These are phyloP conservation scores for Petrosia ficiformis DNA, from an alignment of 37 sponge, comb jelly and placozoan species.

Conservation along the genomic window DNA sequence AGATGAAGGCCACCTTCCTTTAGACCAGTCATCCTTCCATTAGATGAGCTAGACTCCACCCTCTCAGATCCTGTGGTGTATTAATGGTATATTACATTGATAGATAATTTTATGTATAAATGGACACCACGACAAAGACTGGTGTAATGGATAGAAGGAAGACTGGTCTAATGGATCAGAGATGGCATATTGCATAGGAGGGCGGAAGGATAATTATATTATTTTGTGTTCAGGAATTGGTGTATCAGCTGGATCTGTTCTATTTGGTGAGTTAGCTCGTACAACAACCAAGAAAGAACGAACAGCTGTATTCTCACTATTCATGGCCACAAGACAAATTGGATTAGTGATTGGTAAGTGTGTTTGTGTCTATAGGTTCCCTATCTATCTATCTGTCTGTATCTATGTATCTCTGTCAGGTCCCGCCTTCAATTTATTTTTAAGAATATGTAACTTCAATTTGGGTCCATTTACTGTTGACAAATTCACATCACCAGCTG, in stretches of 20 bases:
- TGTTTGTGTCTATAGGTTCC: too few relatives aligned
- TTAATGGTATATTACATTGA: too few relatives aligned
- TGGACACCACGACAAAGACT: too few relatives aligned
- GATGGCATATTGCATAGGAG: neutral
- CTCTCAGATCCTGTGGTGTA: too few relatives aligned
- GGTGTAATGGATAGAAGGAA: too few relatives aligned
- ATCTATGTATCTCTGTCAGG: slow-evolving; percentile 25
- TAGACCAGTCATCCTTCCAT: too few relatives aligned
- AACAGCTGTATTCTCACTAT: slow-evolving; percentile 70
- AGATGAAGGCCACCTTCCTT: too few relatives aligned
- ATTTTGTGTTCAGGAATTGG: slow-evolving; percentile 81
- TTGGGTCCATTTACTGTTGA: slow-evolving; percentile 78
- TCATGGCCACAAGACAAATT: slow-evolving; percentile 62
- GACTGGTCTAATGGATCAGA: neutral
- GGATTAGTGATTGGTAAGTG: slow-evolving; percentile 73
- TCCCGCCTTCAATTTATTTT: slow-evolving; percentile 83
- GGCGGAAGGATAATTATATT: too few relatives aligned
- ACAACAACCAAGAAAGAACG: slow-evolving; percentile 63
- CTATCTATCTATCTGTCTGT: neutral
- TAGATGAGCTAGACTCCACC: too few relatives aligned
- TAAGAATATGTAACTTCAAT: slow-evolving; percentile 46
- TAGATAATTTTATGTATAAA: too few relatives aligned
- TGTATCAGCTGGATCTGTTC: slow-evolving; percentile 77
- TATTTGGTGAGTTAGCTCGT: slow-evolving; percentile 78
- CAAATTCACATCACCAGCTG: slow-evolving; percentile 67